These are phyloP conservation scores for Pyrrhia umbra DNA, from an alignment of 2,888 invertebrate species.

Conservation along the genomic window DNA sequence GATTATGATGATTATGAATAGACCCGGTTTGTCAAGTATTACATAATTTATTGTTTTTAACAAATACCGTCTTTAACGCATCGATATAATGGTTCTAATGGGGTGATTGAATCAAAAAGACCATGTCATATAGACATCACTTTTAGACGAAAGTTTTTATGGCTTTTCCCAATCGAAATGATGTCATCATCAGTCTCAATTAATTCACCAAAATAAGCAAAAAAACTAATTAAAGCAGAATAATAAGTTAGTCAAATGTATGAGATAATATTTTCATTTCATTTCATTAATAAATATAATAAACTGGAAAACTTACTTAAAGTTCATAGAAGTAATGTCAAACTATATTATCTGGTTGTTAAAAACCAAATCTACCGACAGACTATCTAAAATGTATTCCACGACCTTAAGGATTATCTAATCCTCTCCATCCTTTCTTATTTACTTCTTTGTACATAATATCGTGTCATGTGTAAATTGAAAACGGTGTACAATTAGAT, in stretches of 20 bases:
- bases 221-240: background rate
- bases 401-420: too few species aligned
- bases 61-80: constrained; percentile 37
- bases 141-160: constrained; percentile 36
- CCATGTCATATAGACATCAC: constrained; percentile 13
- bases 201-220: background rate
- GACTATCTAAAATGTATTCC: too few species aligned
- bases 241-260: background rate
- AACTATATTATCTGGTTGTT: too few species aligned
- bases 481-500: too few species aligned
- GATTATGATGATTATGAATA: constrained; percentile 57
- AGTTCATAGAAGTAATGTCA: too few species aligned
- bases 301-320: too few species aligned
- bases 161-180: constrained; percentile 42
- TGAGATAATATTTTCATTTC: too few species aligned
- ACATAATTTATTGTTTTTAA: constrained; percentile 27
- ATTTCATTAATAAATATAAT: too few species aligned
- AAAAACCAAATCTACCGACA: too few species aligned
- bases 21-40: constrained; percentile 44
- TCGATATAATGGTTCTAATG: constrained; percentile 15
- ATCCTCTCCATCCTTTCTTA: too few species aligned
- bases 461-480: too few species aligned
- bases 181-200: constrained; percentile 19
- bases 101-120: constrained; percentile 21
- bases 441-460: too few species aligned